These are phyloP conservation scores for Drosophila rufa DNA, from an alignment of 1,140 invertebrate genomes.

Conservation along the genomic window DNA sequence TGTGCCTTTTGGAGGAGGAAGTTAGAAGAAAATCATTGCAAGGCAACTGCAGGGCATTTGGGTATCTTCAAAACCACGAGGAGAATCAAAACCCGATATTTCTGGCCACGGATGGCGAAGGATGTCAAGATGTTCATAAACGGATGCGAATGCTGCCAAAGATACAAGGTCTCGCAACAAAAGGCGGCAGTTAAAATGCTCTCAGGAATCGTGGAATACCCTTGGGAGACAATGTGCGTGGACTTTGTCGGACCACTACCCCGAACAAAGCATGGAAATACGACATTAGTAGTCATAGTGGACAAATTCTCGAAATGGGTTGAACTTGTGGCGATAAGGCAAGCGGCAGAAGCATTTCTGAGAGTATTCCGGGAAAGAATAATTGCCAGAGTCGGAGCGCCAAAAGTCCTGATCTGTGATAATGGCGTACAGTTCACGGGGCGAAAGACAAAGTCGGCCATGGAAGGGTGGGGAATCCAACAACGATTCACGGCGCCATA, in stretches of 20 bases:
- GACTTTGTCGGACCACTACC: slow-evolving; percentile 1
- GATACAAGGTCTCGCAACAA: neutral
- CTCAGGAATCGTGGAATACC: neutral
- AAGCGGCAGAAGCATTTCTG: neutral
- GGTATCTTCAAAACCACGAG: neutral
- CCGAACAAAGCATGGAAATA: slow-evolving; percentile 1
- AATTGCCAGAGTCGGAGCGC: neutral
- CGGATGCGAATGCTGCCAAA: neutral
- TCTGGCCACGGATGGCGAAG: neutral
- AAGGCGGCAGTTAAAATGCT: neutral
- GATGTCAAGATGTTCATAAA: neutral
- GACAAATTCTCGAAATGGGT: neutral
- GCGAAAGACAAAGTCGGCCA: neutral
- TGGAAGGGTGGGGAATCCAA: neutral
- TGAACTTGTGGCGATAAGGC: neutral
- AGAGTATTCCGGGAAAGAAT: neutral
- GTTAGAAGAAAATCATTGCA: neutral
- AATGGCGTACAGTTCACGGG: slow-evolving; percentile 1
- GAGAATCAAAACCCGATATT: neutral
- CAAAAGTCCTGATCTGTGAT: neutral
- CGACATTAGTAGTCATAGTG: neutral
- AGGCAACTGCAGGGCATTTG: neutral
- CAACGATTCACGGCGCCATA: neutral
- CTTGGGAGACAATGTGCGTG: neutral
- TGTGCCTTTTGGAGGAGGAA: neutral